Base-by-base conservation (phyloP, 2,113 vertebrate species). In the Chlamydotis undulata region DNA sequence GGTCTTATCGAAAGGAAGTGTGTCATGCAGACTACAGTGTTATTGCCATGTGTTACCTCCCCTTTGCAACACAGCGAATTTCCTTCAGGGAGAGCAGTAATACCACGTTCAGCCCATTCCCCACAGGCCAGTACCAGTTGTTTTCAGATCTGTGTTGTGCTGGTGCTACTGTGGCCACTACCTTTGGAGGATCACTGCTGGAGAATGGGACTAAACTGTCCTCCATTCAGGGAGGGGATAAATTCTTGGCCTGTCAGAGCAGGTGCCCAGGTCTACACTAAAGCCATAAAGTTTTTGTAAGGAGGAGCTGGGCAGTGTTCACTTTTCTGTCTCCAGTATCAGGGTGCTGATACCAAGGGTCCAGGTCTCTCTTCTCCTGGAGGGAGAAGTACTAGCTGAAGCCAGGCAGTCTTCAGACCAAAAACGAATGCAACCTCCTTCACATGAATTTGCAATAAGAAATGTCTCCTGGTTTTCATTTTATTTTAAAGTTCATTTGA, bases 401-500 rank as follows among this genome's bases (percentile, higher is more conserved):
- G 31, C 41, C 65, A 90, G 50, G 52, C 26, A 47, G 31, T 29
- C 23, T 70, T 81, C 81, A 86, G 35, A 47, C 7, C 3, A 2
- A 31, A 8, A 77, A 43, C 10, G 87, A 78, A 69, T 59, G 35
- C 10, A 93, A 25, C 37, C 56, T 59, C 45, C 8, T 94, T 92
- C 56, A 59, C 25, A 73, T 60, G 12, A 90, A 2, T 79, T 71
- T 75, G 45, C 37, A 75, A 37, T 84, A 73, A 70, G 59, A 95
- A 88, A 70, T 35, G 7, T 65, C 50, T 69, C n/a, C 55, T n/a
- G 5, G 3, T 89, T 94, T 89, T 61, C 5, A 21, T 71, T 96
- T 82, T 89, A 43, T 74, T 94, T 94, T 70, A 87, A 86, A 56
- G 57, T 90, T 90, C 37, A 75, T 84, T 93, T 7, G 9, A 76